A percentile compares a stretch with the other conserved stretches of the same genome.
Conservation (phyloP, 2,888 invertebrate species). For the Tiliacea aurago region DNA sequence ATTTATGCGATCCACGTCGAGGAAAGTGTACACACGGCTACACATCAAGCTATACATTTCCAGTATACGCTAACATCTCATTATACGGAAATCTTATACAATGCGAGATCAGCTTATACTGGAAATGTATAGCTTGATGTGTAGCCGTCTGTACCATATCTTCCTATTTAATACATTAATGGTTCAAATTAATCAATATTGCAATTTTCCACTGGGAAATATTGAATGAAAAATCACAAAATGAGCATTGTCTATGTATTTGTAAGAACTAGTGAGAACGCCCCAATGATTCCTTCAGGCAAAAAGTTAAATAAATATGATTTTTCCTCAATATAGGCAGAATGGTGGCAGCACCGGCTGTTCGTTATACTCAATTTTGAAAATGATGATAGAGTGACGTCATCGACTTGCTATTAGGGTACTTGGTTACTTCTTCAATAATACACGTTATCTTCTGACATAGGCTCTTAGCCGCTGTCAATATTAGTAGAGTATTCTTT, state of each 20-base stretch:
- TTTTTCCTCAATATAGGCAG: constrained; percentile 40
- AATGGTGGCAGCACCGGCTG: constrained; percentile 47
- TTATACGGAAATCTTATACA: no score
- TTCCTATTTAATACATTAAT: no score
- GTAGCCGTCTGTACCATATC: no score
- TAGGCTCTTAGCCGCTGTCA: background rate
- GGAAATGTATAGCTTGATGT: no score
- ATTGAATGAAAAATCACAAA: background rate
- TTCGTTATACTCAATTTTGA: constrained; percentile 42
- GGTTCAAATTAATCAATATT: background rate
- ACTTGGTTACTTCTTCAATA: background rate
- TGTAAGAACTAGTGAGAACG: background rate
- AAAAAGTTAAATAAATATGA: constrained; percentile 40
- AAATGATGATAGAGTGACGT: constrained; percentile 37
- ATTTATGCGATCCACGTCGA: no score
- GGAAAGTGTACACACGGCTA: no score
- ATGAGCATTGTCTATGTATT: background rate
- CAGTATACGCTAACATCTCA: no score
- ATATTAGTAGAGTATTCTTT: background rate
- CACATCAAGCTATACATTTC: no score
- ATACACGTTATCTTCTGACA: background rate
- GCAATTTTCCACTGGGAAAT: background rate
- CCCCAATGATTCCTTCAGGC: background rate
- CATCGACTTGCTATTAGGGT: constrained; percentile 12
- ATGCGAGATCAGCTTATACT: no score